Base-by-base conservation (phyloP, 2,797 vertebrate species). In the Carcharodon carcharias region DNA sequence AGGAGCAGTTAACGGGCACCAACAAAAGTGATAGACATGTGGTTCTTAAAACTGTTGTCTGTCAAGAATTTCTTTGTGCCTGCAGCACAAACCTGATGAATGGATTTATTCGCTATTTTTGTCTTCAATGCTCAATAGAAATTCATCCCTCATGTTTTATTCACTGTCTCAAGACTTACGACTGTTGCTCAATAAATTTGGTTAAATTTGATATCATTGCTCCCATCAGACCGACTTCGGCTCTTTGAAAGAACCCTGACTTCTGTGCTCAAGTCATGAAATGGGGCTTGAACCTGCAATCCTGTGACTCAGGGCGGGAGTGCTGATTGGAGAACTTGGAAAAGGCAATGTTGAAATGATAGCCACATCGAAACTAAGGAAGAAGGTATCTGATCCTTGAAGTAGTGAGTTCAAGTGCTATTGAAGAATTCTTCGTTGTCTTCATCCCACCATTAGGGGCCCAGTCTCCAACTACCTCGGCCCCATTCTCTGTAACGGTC, bases 141-240 rank as follows among this genome's bases (percentile, higher is more conserved):
- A 91, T 58, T 12, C 88, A 91, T 91, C 56, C 54, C 87, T 89
- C 31, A 91, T 91, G 56, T 61, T 91, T 91, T 61, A 91, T 91
- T 91, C 88, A n/a, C 88, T n/a, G 12, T 91, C 88, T 18, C 31
- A 91, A 91, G 56, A 18, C 88, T 91, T 91, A 31, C 12, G 87
- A 89, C 28, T 91, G 88, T 61, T 14, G 4, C 12, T 58, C 88
- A 91, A 31, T 91, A n/a, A 91, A 61, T 91, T 91, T 91, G 31
- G 56, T 61, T 21, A 4, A 91, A 50, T 50, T 50, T 50, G 45
- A 0, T 50, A 50, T 50, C 45, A 50, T 50, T 50, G 45, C 45
- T 50, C 45, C 45, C 45, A 50, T 50, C 45, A 50, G 45, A 50
- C 45, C 45, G 45, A 50, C 0, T 50, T 50, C 45, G 45, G 45